Conservation (phyloP, 2,797 vertebrate species). For the Emys orbicularis region DNA sequence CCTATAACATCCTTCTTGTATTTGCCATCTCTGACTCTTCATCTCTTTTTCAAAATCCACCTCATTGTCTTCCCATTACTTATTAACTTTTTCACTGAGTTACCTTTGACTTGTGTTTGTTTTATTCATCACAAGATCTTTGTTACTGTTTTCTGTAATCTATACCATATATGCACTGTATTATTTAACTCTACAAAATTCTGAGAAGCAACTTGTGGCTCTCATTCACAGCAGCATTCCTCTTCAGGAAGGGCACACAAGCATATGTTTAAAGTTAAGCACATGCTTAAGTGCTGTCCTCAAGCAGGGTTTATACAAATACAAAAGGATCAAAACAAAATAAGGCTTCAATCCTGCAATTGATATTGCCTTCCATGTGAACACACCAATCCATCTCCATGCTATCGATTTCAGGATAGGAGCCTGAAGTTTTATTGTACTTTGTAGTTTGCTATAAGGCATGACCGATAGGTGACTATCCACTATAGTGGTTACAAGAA, state of each 20-base stretch:
- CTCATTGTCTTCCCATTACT: background rate
- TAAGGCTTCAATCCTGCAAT: background rate
- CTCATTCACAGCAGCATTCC: background rate
- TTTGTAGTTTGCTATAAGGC: background rate
- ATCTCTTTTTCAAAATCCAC: background rate
- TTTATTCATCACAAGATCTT: background rate
- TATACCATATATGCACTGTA: background rate
- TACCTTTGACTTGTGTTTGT: background rate
- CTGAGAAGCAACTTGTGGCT: background rate
- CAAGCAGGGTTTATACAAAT: background rate
- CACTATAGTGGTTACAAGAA: background rate
- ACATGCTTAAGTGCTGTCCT: background rate
- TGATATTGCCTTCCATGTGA: background rate
- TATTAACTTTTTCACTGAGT: background rate
- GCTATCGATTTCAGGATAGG: background rate
- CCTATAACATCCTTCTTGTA: too few relatives aligned
- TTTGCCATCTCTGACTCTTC: too few relatives aligned
- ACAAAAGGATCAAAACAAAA: background rate
- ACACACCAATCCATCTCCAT: background rate
- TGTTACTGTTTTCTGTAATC: background rate
- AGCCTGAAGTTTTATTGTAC: background rate
- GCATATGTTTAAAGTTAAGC: background rate
- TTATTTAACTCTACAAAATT: background rate
- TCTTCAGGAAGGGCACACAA: background rate
- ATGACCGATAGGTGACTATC: background rate